phyloP scores from a whole-genome alignment of 2,113 vertebrate species.

The Podarcis raffonei region DNA sequence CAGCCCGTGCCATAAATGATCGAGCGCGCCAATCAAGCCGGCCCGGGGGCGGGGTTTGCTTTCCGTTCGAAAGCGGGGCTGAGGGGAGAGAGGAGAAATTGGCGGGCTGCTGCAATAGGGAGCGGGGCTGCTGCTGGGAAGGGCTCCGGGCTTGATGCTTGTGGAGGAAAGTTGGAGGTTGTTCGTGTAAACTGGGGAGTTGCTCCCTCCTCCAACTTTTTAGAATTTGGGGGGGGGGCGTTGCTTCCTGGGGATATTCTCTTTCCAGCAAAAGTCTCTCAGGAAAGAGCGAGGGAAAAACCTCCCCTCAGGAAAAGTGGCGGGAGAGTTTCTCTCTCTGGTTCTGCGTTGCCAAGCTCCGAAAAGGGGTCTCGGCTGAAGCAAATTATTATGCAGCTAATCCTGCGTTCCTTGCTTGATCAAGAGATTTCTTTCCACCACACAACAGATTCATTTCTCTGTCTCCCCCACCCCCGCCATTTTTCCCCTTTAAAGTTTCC shows the following conservation, averaged over 20 bases:
- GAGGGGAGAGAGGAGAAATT: neutral
- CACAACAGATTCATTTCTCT: neutral
- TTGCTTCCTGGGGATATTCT: no score
- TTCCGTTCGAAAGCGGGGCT: conserved; percentile 70
- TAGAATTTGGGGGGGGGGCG: neutral
- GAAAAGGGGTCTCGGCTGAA: no score
- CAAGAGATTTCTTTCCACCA: neutral
- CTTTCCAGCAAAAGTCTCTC: neutral
- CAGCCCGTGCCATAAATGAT: conserved; percentile 70
- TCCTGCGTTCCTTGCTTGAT: neutral
- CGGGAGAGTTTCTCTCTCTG: neutral
- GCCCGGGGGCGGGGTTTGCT: conserved; percentile 65
- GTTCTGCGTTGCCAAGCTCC: neutral
- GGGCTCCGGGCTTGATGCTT: neutral
- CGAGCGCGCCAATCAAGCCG: conserved; percentile 67
- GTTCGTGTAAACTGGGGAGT: no score
- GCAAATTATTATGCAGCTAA: neutral
- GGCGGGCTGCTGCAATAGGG: neutral
- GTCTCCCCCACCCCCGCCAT: no score
- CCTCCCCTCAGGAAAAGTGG: neutral
- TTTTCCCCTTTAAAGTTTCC: neutral
- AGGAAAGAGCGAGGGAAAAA: neutral
- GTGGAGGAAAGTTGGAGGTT: neutral
- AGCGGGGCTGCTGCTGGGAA: neutral
- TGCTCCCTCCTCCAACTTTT: neutral